phyloP scores from a whole-genome alignment of 2,113 vertebrate genomes.

The Lasiurus borealis region DNA sequence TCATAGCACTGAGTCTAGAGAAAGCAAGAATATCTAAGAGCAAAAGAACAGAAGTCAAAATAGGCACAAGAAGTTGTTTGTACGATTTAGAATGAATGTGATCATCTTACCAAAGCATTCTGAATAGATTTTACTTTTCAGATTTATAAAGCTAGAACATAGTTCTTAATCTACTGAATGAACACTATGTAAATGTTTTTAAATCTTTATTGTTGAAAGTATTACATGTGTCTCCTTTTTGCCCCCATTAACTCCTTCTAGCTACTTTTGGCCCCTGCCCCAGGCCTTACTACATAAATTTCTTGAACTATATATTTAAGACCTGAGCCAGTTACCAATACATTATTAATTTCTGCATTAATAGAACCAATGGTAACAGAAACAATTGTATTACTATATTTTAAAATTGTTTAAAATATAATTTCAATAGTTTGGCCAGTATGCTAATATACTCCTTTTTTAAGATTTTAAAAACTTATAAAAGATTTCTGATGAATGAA shows the following conservation, averaged over 20 bases:
- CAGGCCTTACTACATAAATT: background rate
- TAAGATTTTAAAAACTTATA: background rate
- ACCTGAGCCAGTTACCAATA: background rate
- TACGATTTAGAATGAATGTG: background rate
- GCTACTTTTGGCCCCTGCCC: too few relatives aligned
- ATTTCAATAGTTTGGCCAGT: background rate
- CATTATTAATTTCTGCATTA: background rate
- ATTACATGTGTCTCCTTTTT: too few relatives aligned
- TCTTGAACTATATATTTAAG: background rate
- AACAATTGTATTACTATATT: background rate
- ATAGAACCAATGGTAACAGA: background rate
- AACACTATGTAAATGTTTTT: background rate
- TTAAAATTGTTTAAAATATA: background rate
- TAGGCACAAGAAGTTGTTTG: background rate
- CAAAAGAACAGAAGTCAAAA: background rate
- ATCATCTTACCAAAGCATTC: background rate
- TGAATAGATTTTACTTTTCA: constrained; percentile 9
- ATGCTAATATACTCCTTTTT: background rate
- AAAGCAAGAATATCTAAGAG: background rate
- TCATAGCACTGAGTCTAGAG: background rate
- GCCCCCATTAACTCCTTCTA: too few relatives aligned
- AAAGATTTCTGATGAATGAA: background rate
- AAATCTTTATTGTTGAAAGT: too few relatives aligned
- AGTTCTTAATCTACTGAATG: background rate
- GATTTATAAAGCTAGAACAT: background rate